Base-by-base conservation (phyloP, 2,113 vertebrate genomes). In the Andinoacara biseriatus region DNA sequence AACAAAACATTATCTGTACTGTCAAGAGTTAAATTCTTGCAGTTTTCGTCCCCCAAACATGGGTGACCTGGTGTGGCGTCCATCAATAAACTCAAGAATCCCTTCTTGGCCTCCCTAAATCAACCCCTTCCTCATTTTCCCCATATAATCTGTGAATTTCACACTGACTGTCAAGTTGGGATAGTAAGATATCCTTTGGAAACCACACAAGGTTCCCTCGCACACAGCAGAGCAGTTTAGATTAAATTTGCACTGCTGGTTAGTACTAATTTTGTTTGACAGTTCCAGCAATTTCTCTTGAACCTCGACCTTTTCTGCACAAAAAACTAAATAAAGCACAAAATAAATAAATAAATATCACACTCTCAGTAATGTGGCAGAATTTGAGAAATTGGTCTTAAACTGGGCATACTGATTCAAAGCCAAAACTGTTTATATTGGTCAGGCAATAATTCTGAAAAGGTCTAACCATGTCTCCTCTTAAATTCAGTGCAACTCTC, bases 261-360 rank as follows among this genome's bases (percentile, higher is more conserved):
- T 18, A 57, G 33, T 56, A 22, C 52, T 79, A 40, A 65, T 57
- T 49, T 58, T 79, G 10, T 5, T 67, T 54, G 49, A 65, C 10
- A 79, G 33, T 52, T 79, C 61, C 49, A 79, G 77, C 31, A 57
- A 33, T 67, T 43, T 67, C 49, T 67, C 22, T 65, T 65, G 54
- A 65, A 79, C 49, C 0, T 1, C 11, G 10, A 14, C 61, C n/a
- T 57, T 35, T 40, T 79, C 77, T 57, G 6, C 22, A 65, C 60
- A 57, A 65, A 22, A 63, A 69, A 69, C 33, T 14, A 72, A 72
- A 72, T 3, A 13, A 78, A 54, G 9, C 29, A 63, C 3, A 78
- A 54, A 33, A 56, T 24, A 43, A 20, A 69, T 7, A 15, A 18
- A 33, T 40, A 26, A 20, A n/a, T 26, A n/a, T 78, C n/a, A 14